These are phyloP conservation scores for Botrylloides violaceus DNA, from an alignment of 23 tunicate genomes.

Conservation along the genomic window DNA sequence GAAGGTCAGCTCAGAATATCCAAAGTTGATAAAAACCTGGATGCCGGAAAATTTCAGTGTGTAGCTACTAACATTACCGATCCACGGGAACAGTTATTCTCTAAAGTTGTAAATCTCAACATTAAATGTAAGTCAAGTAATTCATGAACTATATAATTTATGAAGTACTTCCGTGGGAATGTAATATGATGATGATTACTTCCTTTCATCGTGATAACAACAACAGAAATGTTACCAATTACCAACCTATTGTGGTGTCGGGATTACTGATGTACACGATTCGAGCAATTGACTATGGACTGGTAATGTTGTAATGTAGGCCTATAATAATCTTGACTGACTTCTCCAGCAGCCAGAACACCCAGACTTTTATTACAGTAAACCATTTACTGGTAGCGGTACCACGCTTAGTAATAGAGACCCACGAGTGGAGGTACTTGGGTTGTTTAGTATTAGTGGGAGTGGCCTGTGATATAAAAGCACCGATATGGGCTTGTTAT, in stretches of 20 bases:
- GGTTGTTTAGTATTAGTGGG: too few species aligned
- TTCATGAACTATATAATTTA: not conserved
- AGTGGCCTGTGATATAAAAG: too few species aligned
- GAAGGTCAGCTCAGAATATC: slow-evolving; percentile 13
- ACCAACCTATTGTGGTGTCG: not conserved
- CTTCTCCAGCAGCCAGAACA: too few species aligned
- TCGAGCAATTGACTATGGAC: not conserved
- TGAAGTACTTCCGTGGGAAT: not conserved
- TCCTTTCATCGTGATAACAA: too few species aligned
- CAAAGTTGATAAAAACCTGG: slow-evolving; percentile 8
- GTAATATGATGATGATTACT: not conserved
- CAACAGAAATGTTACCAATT: not conserved
- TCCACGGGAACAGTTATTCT: not conserved
- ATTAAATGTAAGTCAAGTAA: slow-evolving; percentile 19
- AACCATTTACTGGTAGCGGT: too few species aligned
- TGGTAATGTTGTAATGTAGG: too few species aligned
- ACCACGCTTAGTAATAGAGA: too few species aligned
- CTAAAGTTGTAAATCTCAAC: slow-evolving; percentile 4
- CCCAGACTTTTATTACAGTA: too few species aligned
- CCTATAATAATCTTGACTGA: too few species aligned
- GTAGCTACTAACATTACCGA: not conserved
- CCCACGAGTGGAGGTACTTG: too few species aligned
- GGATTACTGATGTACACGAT: too few species aligned
- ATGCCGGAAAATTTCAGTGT: slow-evolving; percentile 21
- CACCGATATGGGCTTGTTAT: too few species aligned